A percentile compares a stretch with the other conserved stretches of the same genome.
phyloP scores from a whole-genome alignment of 2,888 invertebrate genomes.

The Cheilosia vernalis region DNA sequence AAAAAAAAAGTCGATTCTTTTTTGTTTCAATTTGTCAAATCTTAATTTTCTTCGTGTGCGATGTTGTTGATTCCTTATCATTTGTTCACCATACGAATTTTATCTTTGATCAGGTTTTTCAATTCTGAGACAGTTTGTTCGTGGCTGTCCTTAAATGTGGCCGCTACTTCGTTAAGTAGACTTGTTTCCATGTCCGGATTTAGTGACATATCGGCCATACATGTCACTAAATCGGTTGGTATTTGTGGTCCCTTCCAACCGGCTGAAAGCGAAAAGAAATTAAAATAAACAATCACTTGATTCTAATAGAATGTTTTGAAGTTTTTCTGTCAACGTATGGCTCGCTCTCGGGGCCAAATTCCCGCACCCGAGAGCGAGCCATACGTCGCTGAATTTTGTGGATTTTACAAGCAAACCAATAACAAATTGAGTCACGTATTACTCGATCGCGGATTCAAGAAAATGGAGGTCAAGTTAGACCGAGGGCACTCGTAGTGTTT shows the following conservation, averaged over 20 bases:
- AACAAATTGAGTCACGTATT: too few relatives aligned
- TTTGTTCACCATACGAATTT: conserved; percentile 82
- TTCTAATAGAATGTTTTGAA: too few relatives aligned
- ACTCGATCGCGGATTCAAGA: too few relatives aligned
- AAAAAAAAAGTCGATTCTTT: conserved; percentile 45
- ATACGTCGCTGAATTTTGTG: too few relatives aligned
- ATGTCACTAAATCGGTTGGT: conserved; percentile 80
- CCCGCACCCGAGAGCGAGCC: too few relatives aligned
- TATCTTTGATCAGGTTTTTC: conserved; percentile 82
- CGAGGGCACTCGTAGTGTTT: too few relatives aligned
- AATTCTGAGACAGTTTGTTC: conserved; percentile 81
- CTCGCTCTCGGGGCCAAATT: too few relatives aligned
- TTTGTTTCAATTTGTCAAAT: conserved; percentile 34
- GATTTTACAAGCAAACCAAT: too few relatives aligned
- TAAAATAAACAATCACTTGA: background rate
- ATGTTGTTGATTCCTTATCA: conserved; percentile 73
- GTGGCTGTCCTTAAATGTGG: conserved; percentile 82
- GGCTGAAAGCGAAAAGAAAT: conserved; percentile 76
- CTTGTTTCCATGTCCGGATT: conserved; percentile 82
- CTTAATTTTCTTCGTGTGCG: background rate
- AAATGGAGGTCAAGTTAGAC: too few relatives aligned
- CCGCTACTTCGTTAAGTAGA: conserved; percentile 81
- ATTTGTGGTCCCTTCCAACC: conserved; percentile 81
- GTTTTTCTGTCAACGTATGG: too few relatives aligned
- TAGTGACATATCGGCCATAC: conserved; percentile 83